phyloP scores from a whole-genome alignment of 2,797 vertebrate species.

The Sciaenops ocellatus region DNA sequence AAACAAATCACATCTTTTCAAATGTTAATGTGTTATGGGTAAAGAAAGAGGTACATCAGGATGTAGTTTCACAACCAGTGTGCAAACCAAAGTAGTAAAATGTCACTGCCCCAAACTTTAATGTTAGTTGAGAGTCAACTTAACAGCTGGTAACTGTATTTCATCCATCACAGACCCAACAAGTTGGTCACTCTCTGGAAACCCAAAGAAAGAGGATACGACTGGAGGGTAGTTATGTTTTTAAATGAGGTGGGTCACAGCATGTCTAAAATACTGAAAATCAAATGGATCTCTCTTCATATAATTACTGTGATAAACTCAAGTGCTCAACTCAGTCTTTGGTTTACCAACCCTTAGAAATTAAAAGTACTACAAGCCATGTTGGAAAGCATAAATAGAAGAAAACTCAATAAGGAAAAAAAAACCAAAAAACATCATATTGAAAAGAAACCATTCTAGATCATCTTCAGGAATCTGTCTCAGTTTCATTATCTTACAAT shows the following conservation, averaged over 20 bases:
- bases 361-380: slow-evolving; percentile 57
- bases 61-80: background rate
- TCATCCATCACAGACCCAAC: background rate
- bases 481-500: slow-evolving; percentile 67
- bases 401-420: slow-evolving; percentile 27
- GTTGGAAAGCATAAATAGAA: slow-evolving; percentile 53
- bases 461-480: slow-evolving; percentile 55
- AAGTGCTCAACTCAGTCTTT: slow-evolving; percentile 79
- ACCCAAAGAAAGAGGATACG: background rate
- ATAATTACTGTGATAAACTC: slow-evolving; percentile 51
- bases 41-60: background rate
- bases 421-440: slow-evolving; percentile 9
- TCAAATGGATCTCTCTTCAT: slow-evolving; percentile 14
- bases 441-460: slow-evolving; percentile 49
- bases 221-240: slow-evolving; percentile 21
- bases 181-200: background rate
- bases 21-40: background rate
- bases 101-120: no score
- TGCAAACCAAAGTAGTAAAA: background rate
- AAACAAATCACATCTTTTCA: background rate
- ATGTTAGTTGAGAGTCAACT: no score
- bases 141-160: no score
- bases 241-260: slow-evolving; percentile 22
- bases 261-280: slow-evolving; percentile 17
- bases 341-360: slow-evolving; percentile 74